These are phyloP conservation scores for Ephestia elutella DNA, from an alignment of 1,140 invertebrate species.

Conservation along the genomic window DNA sequence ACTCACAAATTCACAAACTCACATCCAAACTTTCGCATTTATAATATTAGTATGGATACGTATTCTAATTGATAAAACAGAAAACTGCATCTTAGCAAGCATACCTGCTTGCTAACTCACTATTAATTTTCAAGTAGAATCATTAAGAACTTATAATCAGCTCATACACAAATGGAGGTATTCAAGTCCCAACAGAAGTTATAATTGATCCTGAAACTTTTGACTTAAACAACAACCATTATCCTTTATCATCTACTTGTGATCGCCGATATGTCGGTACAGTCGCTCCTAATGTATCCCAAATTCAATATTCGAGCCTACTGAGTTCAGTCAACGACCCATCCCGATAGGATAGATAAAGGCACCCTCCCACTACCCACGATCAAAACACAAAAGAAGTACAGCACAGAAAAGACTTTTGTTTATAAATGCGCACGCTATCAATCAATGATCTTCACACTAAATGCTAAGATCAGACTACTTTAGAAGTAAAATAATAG, in stretches of 20 bases:
- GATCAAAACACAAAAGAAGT: neutral
- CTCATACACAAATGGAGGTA: neutral
- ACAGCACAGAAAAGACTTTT: neutral
- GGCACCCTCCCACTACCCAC: slow-evolving; percentile 20
- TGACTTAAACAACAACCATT: neutral
- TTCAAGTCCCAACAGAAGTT: neutral
- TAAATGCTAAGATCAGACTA: too few relatives aligned
- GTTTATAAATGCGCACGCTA: neutral
- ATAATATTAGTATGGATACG: too few relatives aligned
- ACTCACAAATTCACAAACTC: too few relatives aligned
- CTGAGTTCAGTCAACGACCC: slow-evolving; percentile 27
- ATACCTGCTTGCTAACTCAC: too few relatives aligned
- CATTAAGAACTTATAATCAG: neutral
- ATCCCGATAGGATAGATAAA: slow-evolving; percentile 23
- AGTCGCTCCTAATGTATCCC: neutral
- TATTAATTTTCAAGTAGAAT: too few relatives aligned
- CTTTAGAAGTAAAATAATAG: too few relatives aligned
- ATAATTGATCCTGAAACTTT: neutral
- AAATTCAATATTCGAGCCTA: slow-evolving; percentile 22
- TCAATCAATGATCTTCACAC: too few relatives aligned
- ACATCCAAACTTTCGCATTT: too few relatives aligned
- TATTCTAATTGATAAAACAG: too few relatives aligned
- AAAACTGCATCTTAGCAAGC: too few relatives aligned
- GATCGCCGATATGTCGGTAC: neutral
- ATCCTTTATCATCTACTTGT: neutral